A percentile compares a stretch with the other conserved stretches of the same genome.
Evolutionary conservation across 2,797 vertebrate species (phyloP).

Genomic region (Lateolabrax maculatus): DNA sequence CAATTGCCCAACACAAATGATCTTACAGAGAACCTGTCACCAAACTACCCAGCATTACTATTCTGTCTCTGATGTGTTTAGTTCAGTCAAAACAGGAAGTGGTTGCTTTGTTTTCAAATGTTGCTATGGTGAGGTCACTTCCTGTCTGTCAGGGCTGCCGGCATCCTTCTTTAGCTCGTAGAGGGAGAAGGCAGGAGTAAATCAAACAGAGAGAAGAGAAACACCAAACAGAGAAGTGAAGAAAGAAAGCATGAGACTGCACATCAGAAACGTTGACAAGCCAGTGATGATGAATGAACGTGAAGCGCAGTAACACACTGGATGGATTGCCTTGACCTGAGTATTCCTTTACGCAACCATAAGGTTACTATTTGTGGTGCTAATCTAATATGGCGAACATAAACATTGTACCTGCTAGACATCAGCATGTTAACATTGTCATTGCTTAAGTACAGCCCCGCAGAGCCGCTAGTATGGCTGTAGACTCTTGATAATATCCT

Average conservation of each 20-base stretch:
- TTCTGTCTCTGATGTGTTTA: not conserved
- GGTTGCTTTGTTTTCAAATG: constrained; percentile 42
- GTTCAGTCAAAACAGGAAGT: constrained; percentile 55
- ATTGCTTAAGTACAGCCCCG: too few species aligned
- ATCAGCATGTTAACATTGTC: not conserved
- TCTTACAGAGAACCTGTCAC: too few species aligned
- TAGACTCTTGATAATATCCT: not conserved
- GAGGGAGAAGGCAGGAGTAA: not conserved
- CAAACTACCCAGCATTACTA: too few species aligned
- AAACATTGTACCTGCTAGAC: not conserved
- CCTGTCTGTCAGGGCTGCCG: constrained; percentile 24
- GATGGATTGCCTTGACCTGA: too few species aligned
- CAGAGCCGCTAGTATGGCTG: not conserved
- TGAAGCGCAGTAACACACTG: too few species aligned
- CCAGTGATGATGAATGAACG: too few species aligned
- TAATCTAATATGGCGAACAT: not conserved
- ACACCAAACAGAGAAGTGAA: not conserved
- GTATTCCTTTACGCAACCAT: too few species aligned
- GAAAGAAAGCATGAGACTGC: not conserved
- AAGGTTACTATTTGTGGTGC: too few species aligned
- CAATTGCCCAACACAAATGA: not conserved
- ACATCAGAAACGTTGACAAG: too few species aligned
- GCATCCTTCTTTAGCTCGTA: not conserved
- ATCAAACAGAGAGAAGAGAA: not conserved
- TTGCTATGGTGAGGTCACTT: constrained; percentile 41